Evolutionary conservation across 2,113 vertebrate species (phyloP).

Genomic region (Tapirus terrestris): DNA sequence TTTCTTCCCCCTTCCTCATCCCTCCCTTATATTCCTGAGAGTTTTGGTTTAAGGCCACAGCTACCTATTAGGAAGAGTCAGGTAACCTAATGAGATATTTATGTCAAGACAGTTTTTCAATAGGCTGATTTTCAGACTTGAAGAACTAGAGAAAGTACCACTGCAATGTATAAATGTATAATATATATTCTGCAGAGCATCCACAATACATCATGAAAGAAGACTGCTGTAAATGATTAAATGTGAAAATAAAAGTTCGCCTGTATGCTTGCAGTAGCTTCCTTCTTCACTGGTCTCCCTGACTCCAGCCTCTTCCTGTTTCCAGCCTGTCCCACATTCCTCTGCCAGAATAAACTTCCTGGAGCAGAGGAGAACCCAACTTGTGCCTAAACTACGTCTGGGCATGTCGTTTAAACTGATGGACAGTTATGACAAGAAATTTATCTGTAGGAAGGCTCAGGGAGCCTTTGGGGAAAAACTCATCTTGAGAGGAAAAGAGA

Average conservation of each 20-base stretch:
- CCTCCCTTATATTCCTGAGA: not conserved
- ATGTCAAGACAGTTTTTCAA: not conserved
- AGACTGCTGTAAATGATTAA: not conserved
- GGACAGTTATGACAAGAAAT: not conserved
- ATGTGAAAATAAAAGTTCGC: not conserved
- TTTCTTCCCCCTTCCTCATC: not conserved
- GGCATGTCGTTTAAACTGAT: not conserved
- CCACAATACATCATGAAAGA: not conserved
- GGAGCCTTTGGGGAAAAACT: not conserved
- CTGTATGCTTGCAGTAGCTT: not conserved
- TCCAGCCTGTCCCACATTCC: constrained; percentile 29
- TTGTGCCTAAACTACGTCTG: constrained; percentile 23
- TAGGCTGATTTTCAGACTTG: not conserved
- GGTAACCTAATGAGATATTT: not conserved
- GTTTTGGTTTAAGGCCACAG: not conserved
- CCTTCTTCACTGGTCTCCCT: constrained; percentile 46
- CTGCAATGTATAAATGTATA: too few relatives aligned
- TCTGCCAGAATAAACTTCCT: constrained; percentile 74
- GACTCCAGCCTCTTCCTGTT: constrained; percentile 67
- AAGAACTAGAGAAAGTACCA: not conserved
- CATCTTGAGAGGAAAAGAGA: not conserved
- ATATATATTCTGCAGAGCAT: not conserved
- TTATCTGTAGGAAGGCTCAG: not conserved
- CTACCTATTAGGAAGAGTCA: not conserved
- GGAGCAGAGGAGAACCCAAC: constrained; percentile 6